Conservation (phyloP, 2,797 vertebrate genomes). For the Phrynocephalus guinanensis region DNA sequence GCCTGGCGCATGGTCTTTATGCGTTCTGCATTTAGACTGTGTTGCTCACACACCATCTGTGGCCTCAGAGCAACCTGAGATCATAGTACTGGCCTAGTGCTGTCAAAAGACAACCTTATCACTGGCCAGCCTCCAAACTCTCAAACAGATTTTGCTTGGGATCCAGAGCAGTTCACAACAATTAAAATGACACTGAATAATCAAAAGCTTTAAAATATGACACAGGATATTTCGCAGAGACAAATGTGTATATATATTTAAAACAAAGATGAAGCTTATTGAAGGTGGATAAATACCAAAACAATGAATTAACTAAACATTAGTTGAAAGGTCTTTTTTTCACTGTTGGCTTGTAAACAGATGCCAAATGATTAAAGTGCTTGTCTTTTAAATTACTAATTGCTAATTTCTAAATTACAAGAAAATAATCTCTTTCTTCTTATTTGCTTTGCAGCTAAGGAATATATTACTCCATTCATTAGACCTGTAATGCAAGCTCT, state of each 20-base stretch:
- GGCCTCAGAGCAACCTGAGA: conserved; percentile 85
- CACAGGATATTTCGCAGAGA: no score
- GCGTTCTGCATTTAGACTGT: conserved; percentile 83
- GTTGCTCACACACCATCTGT: neutral
- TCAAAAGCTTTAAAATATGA: no score
- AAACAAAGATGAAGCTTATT: neutral
- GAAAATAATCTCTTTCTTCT: conserved; percentile 25
- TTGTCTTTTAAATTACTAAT: neutral
- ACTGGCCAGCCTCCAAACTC: conserved; percentile 84
- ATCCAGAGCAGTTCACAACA: no score
- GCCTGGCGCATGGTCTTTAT: conserved; percentile 82
- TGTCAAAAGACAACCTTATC: conserved; percentile 79
- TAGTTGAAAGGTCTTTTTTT: neutral
- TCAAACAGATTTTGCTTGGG: conserved; percentile 63
- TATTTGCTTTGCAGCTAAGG: conserved; percentile 87
- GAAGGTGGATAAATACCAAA: neutral
- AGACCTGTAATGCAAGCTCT: conserved; percentile 99
- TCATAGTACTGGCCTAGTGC: conserved; percentile 98
- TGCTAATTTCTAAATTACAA: neutral
- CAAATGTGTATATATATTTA: neutral
- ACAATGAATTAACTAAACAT: neutral
- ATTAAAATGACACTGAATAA: no score
- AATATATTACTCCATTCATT: conserved; percentile 96
- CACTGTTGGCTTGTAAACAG: neutral
- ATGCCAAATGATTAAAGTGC: neutral